Evolutionary conservation across 2,113 vertebrate species (phyloP).

Genomic region (Platichthys stellatus): DNA sequence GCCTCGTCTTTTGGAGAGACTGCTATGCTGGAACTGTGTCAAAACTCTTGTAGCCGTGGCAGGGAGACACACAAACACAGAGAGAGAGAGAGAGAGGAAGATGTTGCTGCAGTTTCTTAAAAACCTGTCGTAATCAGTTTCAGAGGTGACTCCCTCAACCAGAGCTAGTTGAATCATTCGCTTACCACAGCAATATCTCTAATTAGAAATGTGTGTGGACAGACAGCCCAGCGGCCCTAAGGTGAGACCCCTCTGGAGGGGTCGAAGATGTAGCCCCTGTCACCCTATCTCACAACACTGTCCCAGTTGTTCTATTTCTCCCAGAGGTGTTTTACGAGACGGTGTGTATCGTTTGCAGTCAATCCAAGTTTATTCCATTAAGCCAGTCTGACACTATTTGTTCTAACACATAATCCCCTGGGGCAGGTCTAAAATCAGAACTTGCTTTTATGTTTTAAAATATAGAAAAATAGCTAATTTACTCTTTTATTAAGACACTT

Average conservation of each 20-base stretch:
- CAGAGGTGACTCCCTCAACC: conserved; percentile 55
- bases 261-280: conserved; percentile 28
- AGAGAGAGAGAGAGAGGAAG: neutral
- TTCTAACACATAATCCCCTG: neutral
- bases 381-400: conserved; percentile 11
- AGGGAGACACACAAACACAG: conserved; percentile 13
- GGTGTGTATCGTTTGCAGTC: neutral
- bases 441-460: neutral
- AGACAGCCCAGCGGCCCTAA: conserved; percentile 13
- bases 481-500: too few relatives aligned
- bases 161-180: conserved; percentile 44
- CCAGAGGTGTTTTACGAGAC: conserved; percentile 3
- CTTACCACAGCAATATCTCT: conserved; percentile 63
- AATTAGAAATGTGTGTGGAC: conserved; percentile 48
- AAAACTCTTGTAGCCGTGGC: conserved; percentile 45
- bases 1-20: neutral
- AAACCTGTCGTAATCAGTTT: conserved; percentile 54
- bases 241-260: conserved; percentile 21
- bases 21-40: conserved; percentile 59
- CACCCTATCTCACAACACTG: conserved; percentile 5
- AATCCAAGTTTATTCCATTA: conserved; percentile 10
- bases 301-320: conserved; percentile 8
- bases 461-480: too few relatives aligned
- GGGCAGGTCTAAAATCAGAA: neutral
- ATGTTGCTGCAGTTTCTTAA: conserved; percentile 62